These are phyloP conservation scores for Orchesella cincta DNA, from an alignment of 1,140 invertebrate genomes.

Conservation along the genomic window DNA sequence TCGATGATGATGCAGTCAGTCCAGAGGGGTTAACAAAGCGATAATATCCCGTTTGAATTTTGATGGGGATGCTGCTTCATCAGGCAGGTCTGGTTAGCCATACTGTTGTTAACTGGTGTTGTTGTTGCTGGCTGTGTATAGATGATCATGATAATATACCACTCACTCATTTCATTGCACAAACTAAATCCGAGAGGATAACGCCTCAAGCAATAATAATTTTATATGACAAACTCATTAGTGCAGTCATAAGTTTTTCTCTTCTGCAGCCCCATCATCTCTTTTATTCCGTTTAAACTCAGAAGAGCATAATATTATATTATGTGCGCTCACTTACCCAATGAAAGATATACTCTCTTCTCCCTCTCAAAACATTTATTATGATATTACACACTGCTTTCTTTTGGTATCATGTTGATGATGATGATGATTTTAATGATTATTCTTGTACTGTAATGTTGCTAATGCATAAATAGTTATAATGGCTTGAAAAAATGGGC, in stretches of 20 bases:
- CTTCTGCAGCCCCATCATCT: not conserved
- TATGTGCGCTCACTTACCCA: too few species aligned
- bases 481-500: not conserved
- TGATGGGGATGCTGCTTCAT: not conserved
- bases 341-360: too few species aligned
- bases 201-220: constrained; percentile 45
- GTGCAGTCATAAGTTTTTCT: constrained; percentile 21
- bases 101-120: not conserved
- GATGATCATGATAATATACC: not conserved
- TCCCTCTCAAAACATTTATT: not conserved
- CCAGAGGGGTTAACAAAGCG: not conserved
- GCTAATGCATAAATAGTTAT: not conserved
- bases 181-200: constrained; percentile 12
- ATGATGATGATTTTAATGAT: not conserved
- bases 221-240: constrained; percentile 52
- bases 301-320: too few species aligned
- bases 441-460: not conserved
- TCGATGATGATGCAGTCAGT: not conserved
- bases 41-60: constrained; percentile 17
- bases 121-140: not conserved
- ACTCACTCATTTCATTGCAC: not conserved
- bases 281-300: too few species aligned
- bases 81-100: not conserved
- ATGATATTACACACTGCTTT: not conserved
- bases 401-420: not conserved